Base-by-base conservation (phyloP, 2,113 vertebrate genomes). In the Periophthalmodon schlosseri region DNA sequence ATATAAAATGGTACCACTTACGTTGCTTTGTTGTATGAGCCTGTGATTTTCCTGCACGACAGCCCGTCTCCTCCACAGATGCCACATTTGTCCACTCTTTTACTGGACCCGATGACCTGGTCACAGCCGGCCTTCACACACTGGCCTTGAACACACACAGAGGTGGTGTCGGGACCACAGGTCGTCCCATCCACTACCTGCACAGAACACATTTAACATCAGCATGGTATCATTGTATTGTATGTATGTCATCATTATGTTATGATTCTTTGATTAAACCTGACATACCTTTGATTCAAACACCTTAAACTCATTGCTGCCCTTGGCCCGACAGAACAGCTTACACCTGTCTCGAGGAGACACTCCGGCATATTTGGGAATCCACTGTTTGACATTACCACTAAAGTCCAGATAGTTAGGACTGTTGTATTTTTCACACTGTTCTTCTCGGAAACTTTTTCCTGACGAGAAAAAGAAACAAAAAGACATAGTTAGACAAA, bases 51-150 rank as follows among this genome's bases (percentile, higher is more conserved):
- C 81, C 95, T 94, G 69, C 98, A 99, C 0, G 93, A 94, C 0
- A 95, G 94, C 6, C 96, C 94, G 1, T 93, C 95, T 72, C 97
- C 97, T 0, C 95, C 96, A 5, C 98, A 99, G 85, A 95, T 92
- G 4, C 96, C 97, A 2, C 98, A 99, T 84, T 96, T 98, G 87
- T 99, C 98, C 86, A 97, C 89, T 85, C 94, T 97, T 89, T 94
- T 94, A 77, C 91, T 95, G n/a, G 98, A 99, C 1, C 96, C 96
- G 0, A 99, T 91, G 66, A 97, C 28, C 1, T 96, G 96, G 61
- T 99, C 98, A 44, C 98, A 99, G 78, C 98, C 97, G 0, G 98
- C 97, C 85, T 99, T 99, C 88, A 99, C 93, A 83, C 98, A 99
- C 84, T 99, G 97, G 64, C 98, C 98, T 0, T 95, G 95, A 33